Conservation (phyloP, 2,113 vertebrate genomes). For the Smithornis capensis region DNA sequence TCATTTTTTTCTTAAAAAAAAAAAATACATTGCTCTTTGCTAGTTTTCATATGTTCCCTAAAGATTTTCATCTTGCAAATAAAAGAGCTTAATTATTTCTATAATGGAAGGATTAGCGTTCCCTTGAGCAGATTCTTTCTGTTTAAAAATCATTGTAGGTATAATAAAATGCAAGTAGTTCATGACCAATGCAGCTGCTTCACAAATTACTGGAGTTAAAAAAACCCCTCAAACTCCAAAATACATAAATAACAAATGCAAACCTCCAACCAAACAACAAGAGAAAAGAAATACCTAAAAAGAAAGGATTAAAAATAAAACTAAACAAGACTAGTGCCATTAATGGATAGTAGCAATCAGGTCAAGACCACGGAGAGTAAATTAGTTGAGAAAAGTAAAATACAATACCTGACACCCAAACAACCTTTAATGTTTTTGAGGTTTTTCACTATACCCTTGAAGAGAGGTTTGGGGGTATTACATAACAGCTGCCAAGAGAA, state of each 20-base stretch:
- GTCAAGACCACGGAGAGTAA: slow-evolving; percentile 54
- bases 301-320: background rate
- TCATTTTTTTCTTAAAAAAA: background rate
- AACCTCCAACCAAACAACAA: background rate
- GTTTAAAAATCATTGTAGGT: slow-evolving; percentile 65
- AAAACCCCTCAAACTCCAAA: background rate
- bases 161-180: slow-evolving; percentile 67
- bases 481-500: slow-evolving; percentile 21
- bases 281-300: background rate
- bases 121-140: slow-evolving; percentile 47
- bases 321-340: background rate
- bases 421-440: slow-evolving; percentile 3
- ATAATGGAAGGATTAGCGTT: slow-evolving; percentile 64
- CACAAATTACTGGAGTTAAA: slow-evolving; percentile 22
- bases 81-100: slow-evolving; percentile 73
- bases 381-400: slow-evolving; percentile 45
- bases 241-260: background rate
- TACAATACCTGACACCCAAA: slow-evolving; percentile 5
- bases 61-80: slow-evolving; percentile 68
- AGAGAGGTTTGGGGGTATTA: background rate
- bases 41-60: slow-evolving; percentile 55
- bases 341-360: slow-evolving; percentile 32
- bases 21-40: background rate
- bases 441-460: background rate
- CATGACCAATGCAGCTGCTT: slow-evolving; percentile 57